phyloP scores from a whole-genome alignment of 2,797 vertebrate genomes.

The Spea hammondii region DNA sequence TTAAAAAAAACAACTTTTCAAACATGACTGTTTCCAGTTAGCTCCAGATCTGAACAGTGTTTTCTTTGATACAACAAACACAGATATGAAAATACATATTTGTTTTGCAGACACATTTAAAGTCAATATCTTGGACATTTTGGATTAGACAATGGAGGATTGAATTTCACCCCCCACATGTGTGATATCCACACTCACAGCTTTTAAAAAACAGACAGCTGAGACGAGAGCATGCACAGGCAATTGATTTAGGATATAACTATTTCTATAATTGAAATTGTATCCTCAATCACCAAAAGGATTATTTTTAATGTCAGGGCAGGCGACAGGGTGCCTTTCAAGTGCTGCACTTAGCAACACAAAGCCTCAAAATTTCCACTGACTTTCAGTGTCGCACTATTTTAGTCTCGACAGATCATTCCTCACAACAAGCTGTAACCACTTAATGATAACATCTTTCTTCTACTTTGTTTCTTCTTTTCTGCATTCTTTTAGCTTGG shows the following conservation, averaged over 20 bases:
- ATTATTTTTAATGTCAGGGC: conserved; percentile 19
- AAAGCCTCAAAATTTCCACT: conserved; percentile 8
- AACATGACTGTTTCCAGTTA: conserved; percentile 17
- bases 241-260: conserved; percentile 11
- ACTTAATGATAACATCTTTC: conserved; percentile 7
- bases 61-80: conserved; percentile 25
- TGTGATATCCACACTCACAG: neutral
- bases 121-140: conserved; percentile 12
- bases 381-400: conserved; percentile 27
- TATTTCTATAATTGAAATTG: conserved; percentile 7
- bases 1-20: neutral
- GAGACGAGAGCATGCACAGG: conserved; percentile 6
- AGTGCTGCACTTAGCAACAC: conserved; percentile 36
- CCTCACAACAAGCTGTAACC: conserved; percentile 18
- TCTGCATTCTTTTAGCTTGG: no score
- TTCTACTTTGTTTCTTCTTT: neutral
- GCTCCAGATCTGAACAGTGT: neutral
- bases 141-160: neutral
- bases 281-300: conserved; percentile 29
- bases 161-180: neutral
- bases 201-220: conserved; percentile 5
- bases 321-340: conserved; percentile 26
- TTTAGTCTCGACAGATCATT: conserved; percentile 24
- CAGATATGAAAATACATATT: conserved; percentile 17
- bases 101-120: conserved; percentile 2